Percentiles rank a stretch among this genome's conserved stretches.
Evolutionary conservation across 2,888 invertebrate species (phyloP).

Genomic region (Drosophila yooni): DNA sequence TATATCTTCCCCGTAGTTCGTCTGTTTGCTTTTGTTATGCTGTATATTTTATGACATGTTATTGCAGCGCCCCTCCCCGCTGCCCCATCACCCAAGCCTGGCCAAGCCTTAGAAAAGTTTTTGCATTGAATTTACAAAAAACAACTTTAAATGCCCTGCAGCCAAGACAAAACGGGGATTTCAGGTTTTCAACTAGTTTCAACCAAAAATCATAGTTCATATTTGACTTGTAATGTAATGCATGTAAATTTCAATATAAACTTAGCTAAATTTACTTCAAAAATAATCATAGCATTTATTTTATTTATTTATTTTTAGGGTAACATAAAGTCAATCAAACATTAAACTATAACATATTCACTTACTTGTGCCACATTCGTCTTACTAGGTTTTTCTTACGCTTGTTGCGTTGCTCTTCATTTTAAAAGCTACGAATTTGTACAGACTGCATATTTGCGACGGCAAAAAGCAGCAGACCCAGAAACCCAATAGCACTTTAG

Average conservation of each 20-base stretch:
- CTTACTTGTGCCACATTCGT: constrained; percentile 23
- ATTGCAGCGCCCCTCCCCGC: constrained; percentile 32
- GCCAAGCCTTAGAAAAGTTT: constrained; percentile 25
- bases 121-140: constrained; percentile 55
- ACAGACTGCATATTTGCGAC: constrained; percentile 30
- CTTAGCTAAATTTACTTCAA: background rate
- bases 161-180: background rate
- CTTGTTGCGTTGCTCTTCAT: constrained; percentile 13
- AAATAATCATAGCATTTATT: background rate
- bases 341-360: constrained; percentile 8
- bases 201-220: background rate
- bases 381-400: constrained; percentile 6
- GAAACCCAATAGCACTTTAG: constrained; percentile 66
- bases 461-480: constrained; percentile 21
- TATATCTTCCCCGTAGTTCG: background rate
- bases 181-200: background rate
- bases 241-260: background rate
- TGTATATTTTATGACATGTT: constrained; percentile 72
- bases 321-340: constrained; percentile 1
- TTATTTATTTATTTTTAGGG: background rate
- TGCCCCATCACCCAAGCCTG: background rate
- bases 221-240: background rate
- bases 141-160: constrained; percentile 33
- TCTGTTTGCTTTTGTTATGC: constrained; percentile 52
- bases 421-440: constrained; percentile 9